Base-by-base conservation (phyloP, 1,140 invertebrate species). In the Drosophila chauvacae region DNA sequence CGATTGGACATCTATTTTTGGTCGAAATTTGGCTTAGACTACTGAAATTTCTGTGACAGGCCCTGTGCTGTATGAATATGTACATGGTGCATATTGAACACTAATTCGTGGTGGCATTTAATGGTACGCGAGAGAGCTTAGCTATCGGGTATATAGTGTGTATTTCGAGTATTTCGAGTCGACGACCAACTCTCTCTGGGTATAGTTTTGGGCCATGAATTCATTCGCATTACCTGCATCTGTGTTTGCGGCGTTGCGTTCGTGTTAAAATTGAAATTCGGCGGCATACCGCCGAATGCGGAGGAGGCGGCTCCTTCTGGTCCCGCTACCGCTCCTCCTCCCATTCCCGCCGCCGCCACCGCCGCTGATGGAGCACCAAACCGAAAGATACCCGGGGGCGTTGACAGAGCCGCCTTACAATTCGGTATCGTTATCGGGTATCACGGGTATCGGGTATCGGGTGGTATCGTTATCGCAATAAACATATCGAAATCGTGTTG, bases 171-270 rank as follows among this genome's bases (percentile, higher is more conserved):
- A 23, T 23, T 23, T 23, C 23, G 23, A 74, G 58, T 75, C 57
- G 56, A 66, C 48, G 33, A 23, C 60, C 33, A 70, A 68, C 66
- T 45, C 66, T 23, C 23, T 33, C 9, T 65, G 41, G 20, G 26
- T 45, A 37, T 50, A 33, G 7, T 7, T 20, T 35, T 20, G 50
- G 64, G 35, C 37, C 51, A 70, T 39, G n/a, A 45, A 66, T 58
- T 77, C 20, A 66, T 58, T 77, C 28, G 61, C 50, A 80, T 87
- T 87, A 87, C 84, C 84, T 87, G 81, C 73, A 85, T 77, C 57
- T 70, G 77, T 68, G 66, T 61, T 51, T 42, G 50, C 26, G 75
- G 61, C 72, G 56, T 18, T 44, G 62, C 18, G 23, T 23, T 23
- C 30, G 48, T 45, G 50, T 23, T 57, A 74, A 87, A 88, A 68